These are phyloP conservation scores for Aproaerema taeniolella DNA, from an alignment of 2,888 invertebrate genomes.

Conservation along the genomic window DNA sequence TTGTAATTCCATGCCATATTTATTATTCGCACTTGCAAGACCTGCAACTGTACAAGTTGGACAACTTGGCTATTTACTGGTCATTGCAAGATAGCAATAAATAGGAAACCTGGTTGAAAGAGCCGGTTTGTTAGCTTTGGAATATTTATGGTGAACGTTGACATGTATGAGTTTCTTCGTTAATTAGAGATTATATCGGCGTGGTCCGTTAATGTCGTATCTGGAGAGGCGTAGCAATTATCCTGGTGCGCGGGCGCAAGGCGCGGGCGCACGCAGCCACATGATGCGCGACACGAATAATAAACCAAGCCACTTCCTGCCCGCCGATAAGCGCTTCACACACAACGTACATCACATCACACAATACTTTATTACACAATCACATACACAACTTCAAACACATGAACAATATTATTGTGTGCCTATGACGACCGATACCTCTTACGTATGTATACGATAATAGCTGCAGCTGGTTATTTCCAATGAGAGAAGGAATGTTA, in stretches of 20 bases:
- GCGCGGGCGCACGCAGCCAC: conserved; percentile 48
- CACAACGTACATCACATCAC: conserved; percentile 41
- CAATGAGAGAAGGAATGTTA: not conserved
- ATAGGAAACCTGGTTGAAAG: conserved; percentile 9
- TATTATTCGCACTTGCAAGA: too few species aligned
- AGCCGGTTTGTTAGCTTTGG: conserved; percentile 30
- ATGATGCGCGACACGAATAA: conserved; percentile 74
- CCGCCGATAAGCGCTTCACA: conserved; percentile 65
- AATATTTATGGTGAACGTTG: conserved; percentile 34
- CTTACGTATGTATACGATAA: conserved; percentile 17
- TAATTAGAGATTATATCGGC: conserved; percentile 58
- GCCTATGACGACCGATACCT: conserved; percentile 15
- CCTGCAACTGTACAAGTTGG: too few species aligned
- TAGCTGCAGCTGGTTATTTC: not conserved
- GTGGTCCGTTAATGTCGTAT: conserved; percentile 56
- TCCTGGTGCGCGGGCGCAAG: conserved; percentile 34
- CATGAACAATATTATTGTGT: too few species aligned
- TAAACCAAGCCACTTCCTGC: conserved; percentile 74
- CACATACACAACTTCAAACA: conserved; percentile 10
- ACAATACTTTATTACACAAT: conserved; percentile 29
- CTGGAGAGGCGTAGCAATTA: conserved; percentile 44
- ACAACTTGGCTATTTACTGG: too few species aligned
- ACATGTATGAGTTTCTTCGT: conserved; percentile 42
- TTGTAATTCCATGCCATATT: too few species aligned
- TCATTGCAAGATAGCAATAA: conserved; percentile 33